These are phyloP conservation scores for Proales similis DNA, from an alignment of 1,140 invertebrate genomes.

Conservation along the genomic window DNA sequence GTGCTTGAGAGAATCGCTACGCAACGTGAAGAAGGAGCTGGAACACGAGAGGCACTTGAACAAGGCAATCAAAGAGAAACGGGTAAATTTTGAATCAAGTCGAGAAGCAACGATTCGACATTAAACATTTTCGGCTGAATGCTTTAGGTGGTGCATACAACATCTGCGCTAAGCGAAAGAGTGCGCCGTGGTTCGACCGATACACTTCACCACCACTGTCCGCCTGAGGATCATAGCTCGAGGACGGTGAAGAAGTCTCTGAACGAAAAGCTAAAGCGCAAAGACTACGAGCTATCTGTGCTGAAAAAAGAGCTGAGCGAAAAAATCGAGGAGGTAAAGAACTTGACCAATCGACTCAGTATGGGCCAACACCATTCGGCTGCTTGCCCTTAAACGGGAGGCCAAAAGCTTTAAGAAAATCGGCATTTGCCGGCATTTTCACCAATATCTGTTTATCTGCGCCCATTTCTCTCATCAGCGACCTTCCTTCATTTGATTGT, in stretches of 20 bases:
- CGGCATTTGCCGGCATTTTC: too few species aligned
- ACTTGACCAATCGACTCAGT: slow-evolving; percentile 25
- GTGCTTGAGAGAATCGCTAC: slow-evolving; percentile 48
- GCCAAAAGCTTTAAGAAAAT: too few species aligned
- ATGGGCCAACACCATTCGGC: slow-evolving; percentile 38
- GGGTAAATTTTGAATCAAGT: slow-evolving; percentile 41
- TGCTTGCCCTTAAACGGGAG: too few species aligned
- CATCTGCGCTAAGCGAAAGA: slow-evolving; percentile 38
- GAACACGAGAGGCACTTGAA: slow-evolving; percentile 52
- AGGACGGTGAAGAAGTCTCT: slow-evolving; percentile 42
- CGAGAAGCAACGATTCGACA: not conserved
- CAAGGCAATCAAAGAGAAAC: slow-evolving; percentile 50
- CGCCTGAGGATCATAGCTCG: slow-evolving; percentile 39
- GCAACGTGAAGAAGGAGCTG: slow-evolving; percentile 45
- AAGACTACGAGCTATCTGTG: slow-evolving; percentile 51
- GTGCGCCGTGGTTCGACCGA: slow-evolving; percentile 19
- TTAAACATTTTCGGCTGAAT: not conserved
- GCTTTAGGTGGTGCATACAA: slow-evolving; percentile 5
- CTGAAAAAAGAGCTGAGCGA: slow-evolving; percentile 47
- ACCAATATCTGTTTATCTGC: too few species aligned
- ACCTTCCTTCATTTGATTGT: too few species aligned
- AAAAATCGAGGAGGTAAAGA: slow-evolving; percentile 43
- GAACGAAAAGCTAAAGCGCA: slow-evolving; percentile 45
- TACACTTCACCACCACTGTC: slow-evolving; percentile 39
- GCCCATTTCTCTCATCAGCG: too few species aligned